phyloP scores from a whole-genome alignment of 2,797 vertebrate genomes.

The Gambusia yucatana region DNA sequence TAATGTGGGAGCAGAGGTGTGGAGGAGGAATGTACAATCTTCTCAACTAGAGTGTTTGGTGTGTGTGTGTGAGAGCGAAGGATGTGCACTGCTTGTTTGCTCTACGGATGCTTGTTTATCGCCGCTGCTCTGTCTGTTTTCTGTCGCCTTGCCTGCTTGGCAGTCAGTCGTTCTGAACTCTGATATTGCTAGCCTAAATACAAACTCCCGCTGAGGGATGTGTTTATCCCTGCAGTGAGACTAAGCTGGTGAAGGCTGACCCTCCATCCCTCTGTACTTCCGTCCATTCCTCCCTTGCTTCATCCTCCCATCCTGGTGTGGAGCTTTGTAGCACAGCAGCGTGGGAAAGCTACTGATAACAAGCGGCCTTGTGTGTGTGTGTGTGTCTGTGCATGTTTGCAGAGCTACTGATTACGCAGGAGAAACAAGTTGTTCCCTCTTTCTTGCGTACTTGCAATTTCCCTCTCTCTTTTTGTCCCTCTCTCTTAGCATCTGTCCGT shows the following conservation, averaged over 20 bases:
- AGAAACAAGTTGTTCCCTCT: conserved; percentile 74
- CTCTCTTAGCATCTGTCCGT: conserved; percentile 37
- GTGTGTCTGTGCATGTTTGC: conserved; percentile 59
- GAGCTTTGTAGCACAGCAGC: conserved; percentile 75
- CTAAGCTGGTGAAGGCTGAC: conserved; percentile 73
- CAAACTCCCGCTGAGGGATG: conserved; percentile 65
- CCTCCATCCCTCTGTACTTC: conserved; percentile 74
- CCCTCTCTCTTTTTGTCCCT: conserved; percentile 31
- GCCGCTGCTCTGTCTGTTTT: conserved; percentile 51
- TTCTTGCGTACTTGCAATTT: conserved; percentile 52
- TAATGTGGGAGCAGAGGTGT: conserved; percentile 68
- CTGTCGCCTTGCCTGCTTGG: conserved; percentile 52
- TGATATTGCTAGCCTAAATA: conserved; percentile 71
- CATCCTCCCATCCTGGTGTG: conserved; percentile 75
- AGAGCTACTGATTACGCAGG: conserved; percentile 72
- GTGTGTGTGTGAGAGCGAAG: conserved; percentile 22
- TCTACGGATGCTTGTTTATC: conserved; percentile 62
- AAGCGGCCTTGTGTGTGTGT: conserved; percentile 74
- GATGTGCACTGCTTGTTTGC: conserved; percentile 43
- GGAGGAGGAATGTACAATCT: conserved; percentile 65
- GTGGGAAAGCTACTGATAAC: conserved; percentile 82
- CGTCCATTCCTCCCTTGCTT: conserved; percentile 68
- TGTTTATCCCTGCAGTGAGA: conserved; percentile 75
- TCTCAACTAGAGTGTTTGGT: conserved; percentile 36
- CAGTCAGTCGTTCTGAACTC: conserved; percentile 67